Percentiles rank a stretch among this genome's conserved stretches.
These are phyloP conservation scores for Nematopogon swammerdamellus DNA, from an alignment of 2,888 invertebrate genomes.

Conservation along the genomic window DNA sequence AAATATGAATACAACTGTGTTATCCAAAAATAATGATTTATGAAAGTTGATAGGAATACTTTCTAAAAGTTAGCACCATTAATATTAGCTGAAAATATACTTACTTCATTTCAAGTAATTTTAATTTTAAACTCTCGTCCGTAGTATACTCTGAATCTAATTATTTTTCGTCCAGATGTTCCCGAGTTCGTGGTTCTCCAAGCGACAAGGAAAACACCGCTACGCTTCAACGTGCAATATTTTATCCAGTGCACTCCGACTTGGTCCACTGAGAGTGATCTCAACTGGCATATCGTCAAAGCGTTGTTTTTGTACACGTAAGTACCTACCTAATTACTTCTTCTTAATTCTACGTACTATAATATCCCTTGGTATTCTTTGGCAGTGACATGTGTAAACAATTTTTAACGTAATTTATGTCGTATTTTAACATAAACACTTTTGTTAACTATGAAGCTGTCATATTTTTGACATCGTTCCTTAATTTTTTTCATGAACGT, in stretches of 20 bases:
- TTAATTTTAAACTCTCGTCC: not conserved
- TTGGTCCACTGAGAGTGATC: slow-evolving; percentile 68
- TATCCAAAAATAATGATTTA: no score
- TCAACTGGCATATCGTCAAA: slow-evolving; percentile 66
- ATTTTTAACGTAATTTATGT: not conserved
- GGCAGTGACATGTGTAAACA: not conserved
- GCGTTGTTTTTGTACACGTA: slow-evolving; percentile 71
- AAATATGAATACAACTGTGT: no score
- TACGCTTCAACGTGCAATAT: slow-evolving; percentile 55
- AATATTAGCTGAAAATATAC: not conserved
- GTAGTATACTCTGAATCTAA: no score
- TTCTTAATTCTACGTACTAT: not conserved
- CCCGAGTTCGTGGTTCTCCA: slow-evolving; percentile 75
- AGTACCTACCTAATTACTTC: no score
- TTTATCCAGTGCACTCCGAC: slow-evolving; percentile 70
- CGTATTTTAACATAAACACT: not conserved
- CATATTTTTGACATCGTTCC: no score
- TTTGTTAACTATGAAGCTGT: no score
- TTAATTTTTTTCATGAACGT: no score
- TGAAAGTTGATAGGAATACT: no score
- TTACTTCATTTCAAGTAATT: not conserved
- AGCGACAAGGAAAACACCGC: slow-evolving; percentile 45
- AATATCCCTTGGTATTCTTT: not conserved
- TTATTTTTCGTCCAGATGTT: slow-evolving; percentile 57
- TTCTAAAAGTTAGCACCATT: not conserved